A percentile compares a stretch with the other conserved stretches of the same genome.
Evolutionary conservation across 2,888 invertebrate species (phyloP).

Genomic region (Eristalinus aeneus): DNA sequence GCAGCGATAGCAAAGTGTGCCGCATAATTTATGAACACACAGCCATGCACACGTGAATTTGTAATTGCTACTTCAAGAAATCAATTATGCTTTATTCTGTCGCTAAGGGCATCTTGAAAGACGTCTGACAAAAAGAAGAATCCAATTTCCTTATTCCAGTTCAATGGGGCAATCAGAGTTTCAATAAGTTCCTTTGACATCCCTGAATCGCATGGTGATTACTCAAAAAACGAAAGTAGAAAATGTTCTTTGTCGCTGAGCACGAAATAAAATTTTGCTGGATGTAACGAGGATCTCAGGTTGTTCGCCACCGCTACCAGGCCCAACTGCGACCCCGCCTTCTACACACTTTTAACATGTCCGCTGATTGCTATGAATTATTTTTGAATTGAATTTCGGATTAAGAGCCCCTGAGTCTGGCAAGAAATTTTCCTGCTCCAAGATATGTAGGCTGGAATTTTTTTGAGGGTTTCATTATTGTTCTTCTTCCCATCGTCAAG

Average conservation of each 20-base stretch:
- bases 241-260: constrained; percentile 10
- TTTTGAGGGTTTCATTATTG: background rate
- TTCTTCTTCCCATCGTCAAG: background rate
- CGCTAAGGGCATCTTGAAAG: background rate
- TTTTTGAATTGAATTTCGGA: constrained; percentile 39
- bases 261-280: constrained; percentile 3
- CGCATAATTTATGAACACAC: background rate
- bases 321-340: background rate
- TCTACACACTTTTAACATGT: background rate
- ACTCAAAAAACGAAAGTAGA: background rate
- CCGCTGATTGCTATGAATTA: constrained; percentile 14
- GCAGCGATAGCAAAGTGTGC: background rate
- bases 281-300: constrained; percentile 1
- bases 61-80: constrained; percentile 25
- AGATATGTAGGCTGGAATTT: background rate
- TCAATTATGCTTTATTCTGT: constrained; percentile 12
- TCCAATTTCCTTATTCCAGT: constrained; percentile 5
- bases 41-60: background rate
- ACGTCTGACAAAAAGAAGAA: background rate
- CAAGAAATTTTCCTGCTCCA: background rate
- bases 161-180: constrained; percentile 34
- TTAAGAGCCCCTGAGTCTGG: constrained; percentile 6
- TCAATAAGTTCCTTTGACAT: constrained; percentile 35
- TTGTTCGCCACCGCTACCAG: background rate
- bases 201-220: constrained; percentile 28